Evolutionary conservation across 1,140 invertebrate species (phyloP), one percentile per base, ranked within the genome.

Genomic region (Tachypleus tridentatus): DNA sequence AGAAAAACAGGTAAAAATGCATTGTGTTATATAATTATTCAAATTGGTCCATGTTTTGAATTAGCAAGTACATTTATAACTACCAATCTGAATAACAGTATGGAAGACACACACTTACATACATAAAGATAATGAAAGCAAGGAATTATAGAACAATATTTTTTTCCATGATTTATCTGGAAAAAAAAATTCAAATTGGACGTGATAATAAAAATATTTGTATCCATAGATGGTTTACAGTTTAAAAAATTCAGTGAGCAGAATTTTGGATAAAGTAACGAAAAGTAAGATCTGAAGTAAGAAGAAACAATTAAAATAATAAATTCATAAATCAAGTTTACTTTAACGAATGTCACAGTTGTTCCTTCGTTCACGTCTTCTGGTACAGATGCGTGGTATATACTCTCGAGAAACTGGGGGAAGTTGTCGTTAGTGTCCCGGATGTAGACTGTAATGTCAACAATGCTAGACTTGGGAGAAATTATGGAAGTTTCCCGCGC

Each of bases 381-480:
- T 9, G 73, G 71, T 5, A 83, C 71, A 5, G 64, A 68, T 4
- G 77, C 77, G 64, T 75, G 63, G 58, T 95, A 95, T 49, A 84
- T 74, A 11, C 82, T 77, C 71, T 88, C 82, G 0, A 82, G 85
- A 73, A 97, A 97, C 74, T 89, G 86, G 0, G 93, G 94, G 74
- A 89, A 88, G 77, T 97, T 96, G 74, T 97, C 94, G 73, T 97
- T 97, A 74, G 89, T 85, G 79, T 98, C 94, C 67, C 86, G 81
- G 71, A 98, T 86, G 68, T 86, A 83, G 58, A 97, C 85, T 7
- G 84, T 87, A 4, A 97, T 86, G 54, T 88, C 85, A 1, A 90
- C 91, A n/a, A 82, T 77, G 73, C 86, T 90, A 4, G 67, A 70
- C 62, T 68, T 70, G 11, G 60, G 58, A 57, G 54, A 47, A 9